Evolutionary conservation across 2,797 vertebrate genomes (phyloP).

Genomic region (Danio aesculapii): DNA sequence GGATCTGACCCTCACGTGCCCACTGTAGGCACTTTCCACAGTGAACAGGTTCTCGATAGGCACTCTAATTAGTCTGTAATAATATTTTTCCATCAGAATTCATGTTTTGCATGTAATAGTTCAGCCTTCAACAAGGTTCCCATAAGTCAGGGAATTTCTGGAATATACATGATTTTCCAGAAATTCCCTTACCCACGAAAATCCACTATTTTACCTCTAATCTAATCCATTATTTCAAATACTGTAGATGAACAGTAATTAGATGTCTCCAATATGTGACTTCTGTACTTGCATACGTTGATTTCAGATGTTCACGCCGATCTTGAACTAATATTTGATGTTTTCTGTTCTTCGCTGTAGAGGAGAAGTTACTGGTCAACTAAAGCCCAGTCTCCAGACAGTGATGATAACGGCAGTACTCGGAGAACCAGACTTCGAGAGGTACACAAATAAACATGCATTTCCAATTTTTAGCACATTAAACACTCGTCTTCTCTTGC

Average conservation of each 20-base stretch:
- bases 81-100: no score
- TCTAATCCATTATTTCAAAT: no score
- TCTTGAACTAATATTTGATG: conserved; percentile 12
- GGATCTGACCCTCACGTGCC: no score
- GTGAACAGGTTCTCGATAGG: no score
- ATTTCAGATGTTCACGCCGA: neutral
- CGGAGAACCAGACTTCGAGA: conserved; percentile 84
- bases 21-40: no score
- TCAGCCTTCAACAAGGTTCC: no score
- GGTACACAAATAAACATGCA: conserved; percentile 56
- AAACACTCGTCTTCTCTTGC: conserved; percentile 2
- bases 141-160: no score
- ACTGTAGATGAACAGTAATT: neutral
- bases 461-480: neutral
- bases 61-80: no score
- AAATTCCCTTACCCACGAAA: no score
- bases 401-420: conserved; percentile 79
- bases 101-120: no score
- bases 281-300: neutral
- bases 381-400: conserved; percentile 77
- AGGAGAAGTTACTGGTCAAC: conserved; percentile 84
- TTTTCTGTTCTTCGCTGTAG: conserved; percentile 66
- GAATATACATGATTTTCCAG: no score
- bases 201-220: no score
- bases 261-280: neutral